Evolutionary conservation across 35 echinoderm and acorn worm species (phyloP).

Genomic region (Nesometra sesokonis): DNA sequence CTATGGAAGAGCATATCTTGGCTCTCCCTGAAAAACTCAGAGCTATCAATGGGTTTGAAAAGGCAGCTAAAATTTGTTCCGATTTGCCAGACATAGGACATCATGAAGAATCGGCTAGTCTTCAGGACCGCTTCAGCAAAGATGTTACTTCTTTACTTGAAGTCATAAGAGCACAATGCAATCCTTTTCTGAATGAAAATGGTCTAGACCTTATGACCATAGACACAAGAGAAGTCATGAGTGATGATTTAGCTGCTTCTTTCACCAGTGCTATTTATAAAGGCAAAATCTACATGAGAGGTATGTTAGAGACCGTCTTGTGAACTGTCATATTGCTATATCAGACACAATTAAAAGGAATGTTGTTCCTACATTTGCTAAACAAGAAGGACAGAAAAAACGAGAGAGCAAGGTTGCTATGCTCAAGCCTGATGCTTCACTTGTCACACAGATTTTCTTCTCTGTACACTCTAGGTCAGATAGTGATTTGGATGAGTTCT

Average conservation of each 20-base stretch:
- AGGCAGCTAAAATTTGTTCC: not conserved
- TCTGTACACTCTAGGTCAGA: constrained; percentile 4
- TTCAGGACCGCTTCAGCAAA: not conserved
- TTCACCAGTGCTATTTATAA: no score
- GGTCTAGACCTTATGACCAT: not conserved
- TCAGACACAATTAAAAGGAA: no score
- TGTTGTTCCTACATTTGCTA: no score
- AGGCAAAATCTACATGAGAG: no score
- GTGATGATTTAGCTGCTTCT: no score
- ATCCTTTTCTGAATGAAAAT: constrained; percentile 1
- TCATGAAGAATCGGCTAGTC: not conserved
- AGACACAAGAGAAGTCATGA: no score
- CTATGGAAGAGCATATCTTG: no score
- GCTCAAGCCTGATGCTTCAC: constrained; percentile 2
- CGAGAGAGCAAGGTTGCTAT: not conserved
- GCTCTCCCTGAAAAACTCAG: constrained; percentile 6
- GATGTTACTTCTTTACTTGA: not conserved
- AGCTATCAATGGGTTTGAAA: not conserved
- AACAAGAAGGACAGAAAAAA: not conserved
- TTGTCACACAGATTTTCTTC: constrained; percentile 1
- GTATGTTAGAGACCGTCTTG: no score
- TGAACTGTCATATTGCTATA: no score
- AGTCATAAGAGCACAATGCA: not conserved
- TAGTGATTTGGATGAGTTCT: not conserved
- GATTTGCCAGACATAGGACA: not conserved